These are phyloP conservation scores for Oreonectes daqikongensis DNA, from an alignment of 2,797 vertebrate species.

Conservation along the genomic window DNA sequence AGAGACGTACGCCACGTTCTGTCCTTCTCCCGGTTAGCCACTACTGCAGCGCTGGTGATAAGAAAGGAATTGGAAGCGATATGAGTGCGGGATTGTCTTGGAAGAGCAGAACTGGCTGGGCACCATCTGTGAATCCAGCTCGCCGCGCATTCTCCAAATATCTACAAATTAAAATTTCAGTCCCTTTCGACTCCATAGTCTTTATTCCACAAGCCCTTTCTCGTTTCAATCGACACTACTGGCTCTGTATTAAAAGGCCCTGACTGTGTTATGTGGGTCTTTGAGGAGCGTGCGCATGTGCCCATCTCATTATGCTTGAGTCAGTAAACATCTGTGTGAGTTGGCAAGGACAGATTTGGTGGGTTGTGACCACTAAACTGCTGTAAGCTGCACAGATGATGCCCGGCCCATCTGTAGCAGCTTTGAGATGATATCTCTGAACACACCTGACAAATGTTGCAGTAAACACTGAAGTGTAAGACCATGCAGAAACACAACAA, in stretches of 20 bases:
- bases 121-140: constrained; percentile 7
- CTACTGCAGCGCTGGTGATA: constrained; percentile 53
- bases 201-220: background rate
- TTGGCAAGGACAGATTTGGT: constrained; percentile 41
- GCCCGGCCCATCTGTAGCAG: constrained; percentile 17
- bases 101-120: constrained; percentile 27
- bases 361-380: constrained; percentile 43
- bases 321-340: constrained; percentile 49
- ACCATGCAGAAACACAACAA: background rate
- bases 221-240: constrained; percentile 7
- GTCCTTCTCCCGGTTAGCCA: constrained; percentile 46
- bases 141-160: constrained; percentile 31
- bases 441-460: constrained; percentile 39
- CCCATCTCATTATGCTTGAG: constrained; percentile 33
- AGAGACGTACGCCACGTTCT: constrained; percentile 15
- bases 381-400: constrained; percentile 43
- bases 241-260: constrained; percentile 36
- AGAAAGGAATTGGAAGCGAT: constrained; percentile 45
- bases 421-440: constrained; percentile 34
- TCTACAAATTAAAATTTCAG: constrained; percentile 45
- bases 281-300: constrained; percentile 26
- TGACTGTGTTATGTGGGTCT: constrained; percentile 33
- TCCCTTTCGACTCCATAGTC: constrained; percentile 9
- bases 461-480: constrained; percentile 24
- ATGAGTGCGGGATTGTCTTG: constrained; percentile 46